Base-by-base conservation (phyloP, 1,140 invertebrate genomes). In the Eueides isabella region DNA sequence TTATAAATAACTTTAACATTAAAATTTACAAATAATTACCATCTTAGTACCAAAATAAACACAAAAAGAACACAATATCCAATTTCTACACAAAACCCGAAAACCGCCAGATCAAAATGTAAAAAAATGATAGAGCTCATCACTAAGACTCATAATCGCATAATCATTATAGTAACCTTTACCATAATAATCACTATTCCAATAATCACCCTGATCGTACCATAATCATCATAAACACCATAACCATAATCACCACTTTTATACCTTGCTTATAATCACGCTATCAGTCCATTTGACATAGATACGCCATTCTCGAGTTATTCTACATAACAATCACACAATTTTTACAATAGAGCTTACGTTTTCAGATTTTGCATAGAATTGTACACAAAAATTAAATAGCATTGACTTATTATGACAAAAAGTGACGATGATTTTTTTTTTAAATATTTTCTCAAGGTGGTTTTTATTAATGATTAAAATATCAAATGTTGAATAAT, bases 11-110 rank as follows among this genome's bases (percentile, higher is more conserved):
- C 11, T 23, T 55, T 23, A 55, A n/a, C n/a, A n/a, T 44, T 55
- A 26, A 55, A 55, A 55, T 55, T 26, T 26, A 55, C 2, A 19
- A 55, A 55, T n/a, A 23, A 26, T 55, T 26, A 55, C 3, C 48
- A 55, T 23, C 2, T 23, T 26, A 55, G 3, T 11, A 23, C 48
- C 9, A 55, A 55, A 26, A 19, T 44, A 44, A 19, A 44, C 41
- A 44, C 35, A 55, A 23, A 38, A 55, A 23, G 1, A 55, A 55
- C 19, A 55, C 48, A 55, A 55, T 55, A 7, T 23, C 7, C 2
- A 23, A 55, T 26, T 23, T 55, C 7, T 55, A 26, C 48, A 55
- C 48, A 55, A 55, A 55, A 55, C 19, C 48, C 48, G 48, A 55
- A 55, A 26, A 55, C 48, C 26, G 48, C 26, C 2, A 55, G 7